phyloP scores from a whole-genome alignment of 2,888 invertebrate genomes.

The Cosmopolites sordidus region DNA sequence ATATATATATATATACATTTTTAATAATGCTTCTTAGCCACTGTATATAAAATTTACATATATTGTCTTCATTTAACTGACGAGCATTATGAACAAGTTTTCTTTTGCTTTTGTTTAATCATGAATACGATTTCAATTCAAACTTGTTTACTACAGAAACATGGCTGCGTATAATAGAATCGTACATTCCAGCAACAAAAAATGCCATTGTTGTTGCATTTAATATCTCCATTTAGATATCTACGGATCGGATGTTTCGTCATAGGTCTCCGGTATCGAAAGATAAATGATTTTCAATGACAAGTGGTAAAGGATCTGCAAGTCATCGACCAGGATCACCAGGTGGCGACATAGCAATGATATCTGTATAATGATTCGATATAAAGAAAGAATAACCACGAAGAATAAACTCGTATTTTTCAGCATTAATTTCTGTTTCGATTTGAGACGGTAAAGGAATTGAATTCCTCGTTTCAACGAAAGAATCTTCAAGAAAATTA shows the following conservation, averaged over 20 bases:
- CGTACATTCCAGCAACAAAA: constrained; percentile 16
- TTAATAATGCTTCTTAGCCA: too few species aligned
- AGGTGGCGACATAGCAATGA: constrained; percentile 29
- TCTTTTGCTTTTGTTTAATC: too few species aligned
- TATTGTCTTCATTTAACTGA: too few species aligned
- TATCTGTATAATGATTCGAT: constrained; percentile 28
- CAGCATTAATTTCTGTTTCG: constrained; percentile 17
- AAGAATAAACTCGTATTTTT: constrained; percentile 19
- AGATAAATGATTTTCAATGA: constrained; percentile 27
- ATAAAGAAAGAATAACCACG: constrained; percentile 22
- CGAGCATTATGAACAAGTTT: too few species aligned
- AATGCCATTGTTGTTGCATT: constrained; percentile 23
- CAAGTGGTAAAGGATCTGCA: constrained; percentile 27
- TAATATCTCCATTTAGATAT: constrained; percentile 25
- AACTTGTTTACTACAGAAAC: neutral
- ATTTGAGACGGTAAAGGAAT: too few species aligned
- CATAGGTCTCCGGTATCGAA: constrained; percentile 10
- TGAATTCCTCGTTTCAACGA: too few species aligned
- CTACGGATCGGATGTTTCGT: constrained; percentile 25
- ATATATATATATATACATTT: too few species aligned
- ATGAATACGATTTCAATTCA: neutral
- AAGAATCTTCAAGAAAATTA: too few species aligned
- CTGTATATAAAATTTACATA: too few species aligned
- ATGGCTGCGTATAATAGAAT: neutral
- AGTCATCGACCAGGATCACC: constrained; percentile 25